Conservation (phyloP, 2,888 invertebrate species). For the Zygogramma bicolorata region DNA sequence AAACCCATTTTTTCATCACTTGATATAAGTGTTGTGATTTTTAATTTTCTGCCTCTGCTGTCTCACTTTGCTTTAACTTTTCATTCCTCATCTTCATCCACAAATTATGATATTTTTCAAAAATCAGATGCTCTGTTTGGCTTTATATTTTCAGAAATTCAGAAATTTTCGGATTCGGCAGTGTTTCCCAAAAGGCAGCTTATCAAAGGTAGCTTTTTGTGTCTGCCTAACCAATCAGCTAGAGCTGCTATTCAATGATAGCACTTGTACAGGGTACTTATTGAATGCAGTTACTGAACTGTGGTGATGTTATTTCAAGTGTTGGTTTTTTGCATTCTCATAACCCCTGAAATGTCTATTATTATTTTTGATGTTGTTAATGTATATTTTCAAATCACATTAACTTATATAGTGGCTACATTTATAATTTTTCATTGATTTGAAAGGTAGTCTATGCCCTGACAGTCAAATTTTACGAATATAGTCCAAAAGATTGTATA, state of each 20-base stretch:
- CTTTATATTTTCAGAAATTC: conserved; percentile 74
- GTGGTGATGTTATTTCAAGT: not conserved
- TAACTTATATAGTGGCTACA: too few species aligned
- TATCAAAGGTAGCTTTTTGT: conserved; percentile 71
- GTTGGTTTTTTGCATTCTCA: not conserved
- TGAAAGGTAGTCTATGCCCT: too few species aligned
- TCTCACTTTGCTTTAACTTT: not conserved
- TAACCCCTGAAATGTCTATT: not conserved
- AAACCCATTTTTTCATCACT: not conserved
- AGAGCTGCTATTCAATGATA: not conserved
- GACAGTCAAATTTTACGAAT: too few species aligned
- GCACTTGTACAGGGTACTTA: not conserved
- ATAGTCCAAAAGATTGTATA: too few species aligned
- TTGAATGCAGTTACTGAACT: not conserved
- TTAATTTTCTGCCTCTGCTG: not conserved
- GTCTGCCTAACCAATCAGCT: conserved; percentile 41
- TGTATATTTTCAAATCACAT: too few species aligned
- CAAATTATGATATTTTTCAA: conserved; percentile 5
- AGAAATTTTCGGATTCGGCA: conserved; percentile 74
- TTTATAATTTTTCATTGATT: too few species aligned
- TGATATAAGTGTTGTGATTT: not conserved
- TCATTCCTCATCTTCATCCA: not conserved
- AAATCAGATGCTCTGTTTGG: conserved; percentile 61
- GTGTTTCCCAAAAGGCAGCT: conserved; percentile 74
- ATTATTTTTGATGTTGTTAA: too few species aligned